These are phyloP conservation scores for Drosophila monieri DNA, from an alignment of 2,888 invertebrate species.

Conservation along the genomic window DNA sequence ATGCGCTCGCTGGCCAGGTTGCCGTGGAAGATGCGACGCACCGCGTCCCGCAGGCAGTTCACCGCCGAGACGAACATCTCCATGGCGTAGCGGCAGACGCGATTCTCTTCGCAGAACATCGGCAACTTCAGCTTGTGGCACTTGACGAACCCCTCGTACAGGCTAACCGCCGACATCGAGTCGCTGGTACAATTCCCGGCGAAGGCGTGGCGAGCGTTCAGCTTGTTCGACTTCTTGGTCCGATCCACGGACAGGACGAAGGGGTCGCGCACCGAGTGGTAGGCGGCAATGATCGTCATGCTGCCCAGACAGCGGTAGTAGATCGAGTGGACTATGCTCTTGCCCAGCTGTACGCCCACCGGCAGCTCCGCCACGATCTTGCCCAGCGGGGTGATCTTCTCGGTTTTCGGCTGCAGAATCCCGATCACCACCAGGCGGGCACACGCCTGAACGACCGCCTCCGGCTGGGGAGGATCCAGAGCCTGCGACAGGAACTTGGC, in stretches of 20 bases:
- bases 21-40: conserved; percentile 86
- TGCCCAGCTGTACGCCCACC: conserved; percentile 95
- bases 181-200: conserved; percentile 93
- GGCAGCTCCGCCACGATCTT: conserved; percentile 95
- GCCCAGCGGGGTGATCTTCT: conserved; percentile 94
- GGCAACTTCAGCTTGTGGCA: conserved; percentile 51
- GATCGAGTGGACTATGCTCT: conserved; percentile 95
- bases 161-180: conserved; percentile 93
- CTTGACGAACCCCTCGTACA: conserved; percentile 92
- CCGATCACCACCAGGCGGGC: conserved; percentile 90
- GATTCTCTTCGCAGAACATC: conserved; percentile 67
- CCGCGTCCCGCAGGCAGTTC: conserved; percentile 91
- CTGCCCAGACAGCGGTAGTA: conserved; percentile 97
- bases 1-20: conserved; percentile 86
- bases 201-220: conserved; percentile 88
- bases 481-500: conserved; percentile 93
- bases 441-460: conserved; percentile 90
- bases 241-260: conserved; percentile 91
- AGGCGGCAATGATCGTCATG: conserved; percentile 94
- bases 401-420: conserved; percentile 88
- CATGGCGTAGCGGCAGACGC: conserved; percentile 88
- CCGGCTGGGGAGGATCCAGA: conserved; percentile 92
- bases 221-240: conserved; percentile 85
- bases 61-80: conserved; percentile 95
- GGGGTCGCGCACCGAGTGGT: conserved; percentile 91